Percentiles rank a stretch among this genome's conserved stretches.
Evolutionary conservation across 2,113 vertebrate species (phyloP).

Genomic region (Probosciger aterrimus): DNA sequence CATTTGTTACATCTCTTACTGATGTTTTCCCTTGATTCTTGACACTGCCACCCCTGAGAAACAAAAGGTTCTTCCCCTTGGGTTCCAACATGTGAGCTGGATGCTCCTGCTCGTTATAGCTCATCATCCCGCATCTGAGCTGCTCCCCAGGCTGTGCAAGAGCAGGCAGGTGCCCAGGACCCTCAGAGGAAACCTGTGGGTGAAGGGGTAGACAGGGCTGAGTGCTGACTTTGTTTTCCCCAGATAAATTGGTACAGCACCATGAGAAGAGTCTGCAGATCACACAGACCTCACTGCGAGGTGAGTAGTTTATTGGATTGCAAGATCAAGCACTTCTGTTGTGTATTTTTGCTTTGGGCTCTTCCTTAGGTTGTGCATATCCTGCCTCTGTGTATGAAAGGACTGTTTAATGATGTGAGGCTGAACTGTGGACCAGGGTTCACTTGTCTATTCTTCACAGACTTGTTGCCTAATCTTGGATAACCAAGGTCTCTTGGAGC

Average conservation of each 20-base stretch:
- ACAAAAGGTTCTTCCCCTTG: background rate
- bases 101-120: background rate
- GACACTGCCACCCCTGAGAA: background rate
- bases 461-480: background rate
- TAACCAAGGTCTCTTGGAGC: background rate
- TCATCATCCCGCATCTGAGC: background rate
- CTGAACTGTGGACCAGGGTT: background rate
- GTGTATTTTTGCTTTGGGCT: accelerated
- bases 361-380: accelerated
- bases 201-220: background rate
- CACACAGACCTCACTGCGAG: background rate
- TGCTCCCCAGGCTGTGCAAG: background rate
- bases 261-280: background rate
- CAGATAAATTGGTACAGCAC: background rate
- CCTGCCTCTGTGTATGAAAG: background rate
- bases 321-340: background rate
- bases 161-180: background rate
- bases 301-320: background rate
- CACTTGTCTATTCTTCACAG: background rate
- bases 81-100: background rate
- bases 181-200: background rate
- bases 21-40: background rate
- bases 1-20: background rate
- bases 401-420: background rate
- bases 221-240: background rate